phyloP scores from a whole-genome alignment of 2,888 invertebrate species.

The Sabellastarte sp. region DNA sequence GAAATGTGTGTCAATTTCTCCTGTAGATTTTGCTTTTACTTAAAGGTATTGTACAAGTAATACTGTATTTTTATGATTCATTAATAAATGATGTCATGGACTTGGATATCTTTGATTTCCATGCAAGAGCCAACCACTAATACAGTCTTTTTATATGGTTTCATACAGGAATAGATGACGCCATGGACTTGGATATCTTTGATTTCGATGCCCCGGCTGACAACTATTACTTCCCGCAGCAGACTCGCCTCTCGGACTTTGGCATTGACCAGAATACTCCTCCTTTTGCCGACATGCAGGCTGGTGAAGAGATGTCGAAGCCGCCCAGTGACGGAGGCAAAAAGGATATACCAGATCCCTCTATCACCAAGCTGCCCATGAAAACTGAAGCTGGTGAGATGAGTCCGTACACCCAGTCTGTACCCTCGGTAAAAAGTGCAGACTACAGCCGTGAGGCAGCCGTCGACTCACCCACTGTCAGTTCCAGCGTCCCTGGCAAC shows the following conservation, averaged over 20 bases:
- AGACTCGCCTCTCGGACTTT: neutral
- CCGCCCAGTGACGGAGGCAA: neutral
- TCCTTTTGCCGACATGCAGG: neutral
- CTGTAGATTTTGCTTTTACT: too few species aligned
- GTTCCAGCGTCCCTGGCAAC: neutral
- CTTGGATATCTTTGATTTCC: slow-evolving; percentile 52
- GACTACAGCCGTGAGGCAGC: neutral
- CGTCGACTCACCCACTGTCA: slow-evolving; percentile 9
- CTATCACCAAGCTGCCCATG: neutral
- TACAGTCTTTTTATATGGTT: too few species aligned
- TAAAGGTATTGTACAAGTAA: too few species aligned
- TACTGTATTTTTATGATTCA: too few species aligned
- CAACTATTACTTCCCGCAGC: neutral
- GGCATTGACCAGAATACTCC: too few species aligned
- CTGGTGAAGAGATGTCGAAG: neutral
- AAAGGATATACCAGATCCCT: neutral
- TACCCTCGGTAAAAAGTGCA: neutral
- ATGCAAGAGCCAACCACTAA: slow-evolving; percentile 6
- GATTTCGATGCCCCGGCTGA: slow-evolving; percentile 32
- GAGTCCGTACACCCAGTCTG: slow-evolving; percentile 3
- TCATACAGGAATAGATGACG: slow-evolving; percentile 50
- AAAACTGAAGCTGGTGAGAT: neutral
- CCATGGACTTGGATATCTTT: slow-evolving; percentile 56
- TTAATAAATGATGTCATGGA: slow-evolving; percentile 57
- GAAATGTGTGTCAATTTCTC: too few species aligned